Conservation (phyloP, 2,888 invertebrate species). For the Escarpia spicata region DNA sequence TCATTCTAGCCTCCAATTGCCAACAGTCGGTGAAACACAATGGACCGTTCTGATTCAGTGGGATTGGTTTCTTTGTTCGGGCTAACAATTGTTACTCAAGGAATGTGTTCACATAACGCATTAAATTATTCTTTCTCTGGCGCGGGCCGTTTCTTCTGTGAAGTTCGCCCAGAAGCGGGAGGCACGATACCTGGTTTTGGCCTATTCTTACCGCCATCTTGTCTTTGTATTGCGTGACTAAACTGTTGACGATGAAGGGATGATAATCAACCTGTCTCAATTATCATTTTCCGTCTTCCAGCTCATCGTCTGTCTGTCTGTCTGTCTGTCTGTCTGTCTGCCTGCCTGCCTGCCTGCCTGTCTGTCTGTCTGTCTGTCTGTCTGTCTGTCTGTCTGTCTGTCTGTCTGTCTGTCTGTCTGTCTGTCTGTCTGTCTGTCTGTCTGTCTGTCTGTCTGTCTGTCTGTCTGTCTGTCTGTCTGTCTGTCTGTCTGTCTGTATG, state of each 20-base stretch:
- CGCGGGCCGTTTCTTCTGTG: not conserved
- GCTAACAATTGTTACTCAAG: not conserved
- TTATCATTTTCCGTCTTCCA: too few species aligned
- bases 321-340: too few species aligned
- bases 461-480: not conserved
- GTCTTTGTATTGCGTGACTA: not conserved
- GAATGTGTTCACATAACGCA: not conserved
- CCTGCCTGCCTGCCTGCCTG: too few species aligned
- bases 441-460: not conserved
- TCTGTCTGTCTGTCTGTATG: not conserved
- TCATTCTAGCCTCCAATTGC: not conserved
- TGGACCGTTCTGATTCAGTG: not conserved
- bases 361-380: too few species aligned
- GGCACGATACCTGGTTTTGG: not conserved
- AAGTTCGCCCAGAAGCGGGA: not conserved
- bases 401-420: too few species aligned
- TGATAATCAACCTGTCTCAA: too few species aligned
- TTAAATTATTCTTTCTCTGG: not conserved
- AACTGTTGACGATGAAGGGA: too few species aligned
- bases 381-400: too few species aligned
- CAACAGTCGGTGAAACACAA: not conserved
- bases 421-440: too few species aligned
- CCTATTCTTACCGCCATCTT: not conserved
- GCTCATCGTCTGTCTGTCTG: too few species aligned
- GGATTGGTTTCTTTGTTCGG: conserved; percentile 1